A percentile compares a stretch with the other conserved stretches of the same genome.
Evolutionary conservation across 2,113 vertebrate genomes (phyloP).

Genomic region (Leucoraja erinaceus): DNA sequence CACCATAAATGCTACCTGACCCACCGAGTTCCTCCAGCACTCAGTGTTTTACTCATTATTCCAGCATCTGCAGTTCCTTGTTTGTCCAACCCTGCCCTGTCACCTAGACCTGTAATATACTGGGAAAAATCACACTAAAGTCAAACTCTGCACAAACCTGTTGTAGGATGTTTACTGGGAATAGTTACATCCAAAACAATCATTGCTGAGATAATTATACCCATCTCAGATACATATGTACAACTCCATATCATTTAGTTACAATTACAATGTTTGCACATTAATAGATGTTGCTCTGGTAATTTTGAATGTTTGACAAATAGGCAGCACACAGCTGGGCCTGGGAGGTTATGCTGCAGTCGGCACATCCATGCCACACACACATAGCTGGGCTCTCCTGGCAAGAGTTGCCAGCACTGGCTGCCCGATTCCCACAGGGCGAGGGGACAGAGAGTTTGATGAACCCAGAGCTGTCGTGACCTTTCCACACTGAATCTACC

Average conservation of each 20-base stretch:
- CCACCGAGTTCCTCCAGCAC: too few species aligned
- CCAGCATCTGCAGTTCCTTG: too few species aligned
- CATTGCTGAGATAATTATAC: neutral
- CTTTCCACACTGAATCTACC: neutral
- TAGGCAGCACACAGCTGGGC: neutral
- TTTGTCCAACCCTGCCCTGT: neutral
- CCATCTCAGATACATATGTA: neutral
- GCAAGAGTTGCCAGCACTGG: neutral
- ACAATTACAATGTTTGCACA: neutral
- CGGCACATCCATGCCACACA: too few species aligned
- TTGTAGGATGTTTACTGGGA: neutral
- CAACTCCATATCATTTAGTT: constrained; percentile 12
- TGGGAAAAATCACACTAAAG: neutral
- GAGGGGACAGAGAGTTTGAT: neutral
- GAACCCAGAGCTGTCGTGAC: neutral
- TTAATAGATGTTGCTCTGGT: neutral
- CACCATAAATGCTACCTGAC: too few species aligned
- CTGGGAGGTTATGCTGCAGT: neutral
- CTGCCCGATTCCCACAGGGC: neutral
- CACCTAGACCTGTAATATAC: neutral
- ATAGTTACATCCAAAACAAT: neutral
- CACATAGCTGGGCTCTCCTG: neutral
- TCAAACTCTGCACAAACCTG: neutral
- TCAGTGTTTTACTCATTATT: too few species aligned
- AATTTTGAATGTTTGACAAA: neutral